Evolutionary conservation across 2,797 vertebrate species (phyloP), one percentile per base, ranked within the genome.

Genomic region (Petrocephalus schoutedeni): DNA sequence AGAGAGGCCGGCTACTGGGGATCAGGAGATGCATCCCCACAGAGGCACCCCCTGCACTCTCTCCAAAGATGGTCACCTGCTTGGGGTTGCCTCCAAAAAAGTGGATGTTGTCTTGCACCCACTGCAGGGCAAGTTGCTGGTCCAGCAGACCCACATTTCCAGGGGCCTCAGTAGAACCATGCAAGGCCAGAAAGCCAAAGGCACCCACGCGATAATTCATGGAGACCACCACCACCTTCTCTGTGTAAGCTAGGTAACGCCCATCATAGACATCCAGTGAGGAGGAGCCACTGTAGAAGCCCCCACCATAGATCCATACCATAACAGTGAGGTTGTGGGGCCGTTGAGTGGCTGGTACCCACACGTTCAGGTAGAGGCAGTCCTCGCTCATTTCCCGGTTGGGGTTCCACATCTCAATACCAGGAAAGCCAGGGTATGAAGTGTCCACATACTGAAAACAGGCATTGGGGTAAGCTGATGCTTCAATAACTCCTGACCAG

Each of bases 401-500:
- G 83, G 98, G 97, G 90, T 99, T 99, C 98, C 97, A 99, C 98
- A 99, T 99, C 92, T 99, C 98, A 0, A 51, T 95, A 86, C 97
- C 98, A 0, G 93, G 94, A 90, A 99, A 99, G 0, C 97, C 97
- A 0, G 97, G 98, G 91, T 92, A 97, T 0, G 94, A 91, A 1
- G 92, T 97, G 93, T 99, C 98, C 88, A 98, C 96, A 0, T 89
- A 94, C 89, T 99, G 98, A 93, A 92, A 97, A 92, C 98, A 99
- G 89, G 96, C 96, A 1, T 94, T 96, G 7, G 95, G 95, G 91
- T 97, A 97, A 56, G 91, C 51, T 0, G 86, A 92, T 53, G 96
- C 97, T 0, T 97, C 95, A 0, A 95, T 92, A 5, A 97, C 88
- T 1, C 94, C 96, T 0, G 91, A 14, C 98, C 97, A 98, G 0